Base-by-base conservation (phyloP, 2,797 vertebrate species). In the Bryconaethiops microstoma region DNA sequence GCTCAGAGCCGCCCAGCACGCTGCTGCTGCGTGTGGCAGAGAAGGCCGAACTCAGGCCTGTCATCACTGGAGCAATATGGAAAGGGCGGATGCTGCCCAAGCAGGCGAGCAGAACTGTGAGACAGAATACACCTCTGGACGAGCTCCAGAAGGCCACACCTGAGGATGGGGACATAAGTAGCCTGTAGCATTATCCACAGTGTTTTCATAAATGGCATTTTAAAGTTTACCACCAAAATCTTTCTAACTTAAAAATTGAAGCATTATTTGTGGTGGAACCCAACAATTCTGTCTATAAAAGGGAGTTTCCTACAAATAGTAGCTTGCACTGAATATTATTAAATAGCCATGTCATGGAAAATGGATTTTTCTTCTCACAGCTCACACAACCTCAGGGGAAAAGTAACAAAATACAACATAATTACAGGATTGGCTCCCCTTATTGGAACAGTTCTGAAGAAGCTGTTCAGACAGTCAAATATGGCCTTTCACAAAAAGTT, bases 11-110 rank as follows among this genome's bases (percentile, higher is more conserved):
- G 19, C 94, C 94, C 50, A 91, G 63, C 1, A 95, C 17, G 2
- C 93, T 94, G 87, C 73, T 93, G 84, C 90, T 94, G 25, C 82
- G 91, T 0, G 92, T 89, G 57, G 94, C 94, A 0, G 94, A 95
- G 90, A 95, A 95, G n/a, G 94, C 94, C 0, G 94, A 95, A 60
- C 83, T 91, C 17, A 88, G 78, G 59, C 83, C 88, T 13, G 87
- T 29, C 0, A 79, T 81, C 50, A 70, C 67, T 4, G 87, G 86
- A 78, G 89, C 82, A 1, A 84, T 69, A 13, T 90, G 85, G 29
- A 92, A 76, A 10, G 92, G 35, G 0, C 82, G 86, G 52, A 82
- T 91, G 25, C 78, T 82, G 68, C 82, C 57, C 59, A 81, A 86
- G 77, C 39, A 89, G 67, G 68, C 25, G 14, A 89, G 76, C 57